Base-by-base conservation (phyloP, 53 echinoderm and acorn worm species). In the Antedon mediterranea region DNA sequence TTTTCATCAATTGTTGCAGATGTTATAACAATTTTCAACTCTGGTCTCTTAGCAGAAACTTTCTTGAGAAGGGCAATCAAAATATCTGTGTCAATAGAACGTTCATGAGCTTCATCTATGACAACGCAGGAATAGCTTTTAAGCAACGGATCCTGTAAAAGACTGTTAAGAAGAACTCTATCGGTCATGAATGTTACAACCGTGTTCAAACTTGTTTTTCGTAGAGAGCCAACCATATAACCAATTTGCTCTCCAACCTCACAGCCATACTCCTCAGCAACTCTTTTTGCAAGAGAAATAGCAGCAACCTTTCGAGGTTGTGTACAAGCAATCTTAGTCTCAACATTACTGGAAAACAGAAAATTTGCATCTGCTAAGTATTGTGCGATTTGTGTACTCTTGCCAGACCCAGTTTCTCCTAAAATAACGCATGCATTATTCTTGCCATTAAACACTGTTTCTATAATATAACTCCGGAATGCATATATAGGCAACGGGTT, bases 181-280 rank as follows among this genome's bases (percentile, higher is more conserved):
- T 86, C 86, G 0, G 86, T 86, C 86, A 86, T 82, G 72, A 82
- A 86, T 26, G 82, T 86, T 6, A 82, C 74, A 3, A 82, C 74
- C 2, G 86, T 86, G 57, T 42, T 82, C 43, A 43, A 18, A 74
- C 78, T 71, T n/a, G 31, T 78, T 28, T 73, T 57, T 30, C 74
- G 73, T 28, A 71, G 44, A 37, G 82, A 74, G 33, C 86, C 86
- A 0, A 82, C 86, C 31, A 79, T 42, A 30, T 70, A 82, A 8
- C 86, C 86, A 57, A 86, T 71, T 76, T 86, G 80, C 31, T 86
- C 86, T 8, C 86, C 82, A 3, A 86, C 82, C 2, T 78, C 79
- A 43, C 86, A 86, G 34, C 86, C 86, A 28, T 82, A 86, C 34
- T 86, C 86, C 28, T 86, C 86, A 30, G 86, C 86, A 18, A 86